Base-by-base conservation (phyloP, 2,888 invertebrate genomes). In the Caradrina kadenii region DNA sequence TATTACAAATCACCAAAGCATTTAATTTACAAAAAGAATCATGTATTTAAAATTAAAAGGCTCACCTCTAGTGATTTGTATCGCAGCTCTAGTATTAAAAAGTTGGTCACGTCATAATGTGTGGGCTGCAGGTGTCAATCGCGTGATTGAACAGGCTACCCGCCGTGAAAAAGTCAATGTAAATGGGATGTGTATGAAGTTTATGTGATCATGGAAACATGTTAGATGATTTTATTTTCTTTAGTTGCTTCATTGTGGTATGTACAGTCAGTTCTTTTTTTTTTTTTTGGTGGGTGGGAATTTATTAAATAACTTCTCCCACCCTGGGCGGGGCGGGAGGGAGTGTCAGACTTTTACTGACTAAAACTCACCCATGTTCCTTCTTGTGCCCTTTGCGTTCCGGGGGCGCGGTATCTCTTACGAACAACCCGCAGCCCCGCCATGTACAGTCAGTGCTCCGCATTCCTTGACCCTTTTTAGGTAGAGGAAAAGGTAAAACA, bases 121-220 rank as follows among this genome's bases (percentile, higher is more conserved):
- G 73, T 82, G 63, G 78, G 72, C 62, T 61, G 54, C 39, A 63
- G 62, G 63, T 81, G 79, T 82, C 74, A 67, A 67, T 31, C 58
- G 31, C 65, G 70, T 83, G 81, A 83, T 86, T 83, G 79, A 80
- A 72, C 77, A 82, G 80, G 81, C 79, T 71, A 76, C 83, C 82
- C 79, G 82, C 73, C 26, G 72, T 67, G 74, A 67, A 60, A 42
- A 31, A 79, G 50, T 39, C 71, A 71, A 63, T 50, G 55, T 49
- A n/a, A n/a, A 54, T 50, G 19, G 21, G 8, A n/a, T 19, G 13
- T 49, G 10, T 58, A 53, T 53, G 22, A 42, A 35, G 35, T 77
- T 55, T 71, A 53, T 56, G 59, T 50, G 52, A 11, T 21, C 45
- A 55, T 52, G 54, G 45, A 21, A 60, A 49, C n/a, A 1, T 35